Evolutionary conservation across 2,888 invertebrate genomes (phyloP).

Genomic region (Prosopocoilus inquinatus): DNA sequence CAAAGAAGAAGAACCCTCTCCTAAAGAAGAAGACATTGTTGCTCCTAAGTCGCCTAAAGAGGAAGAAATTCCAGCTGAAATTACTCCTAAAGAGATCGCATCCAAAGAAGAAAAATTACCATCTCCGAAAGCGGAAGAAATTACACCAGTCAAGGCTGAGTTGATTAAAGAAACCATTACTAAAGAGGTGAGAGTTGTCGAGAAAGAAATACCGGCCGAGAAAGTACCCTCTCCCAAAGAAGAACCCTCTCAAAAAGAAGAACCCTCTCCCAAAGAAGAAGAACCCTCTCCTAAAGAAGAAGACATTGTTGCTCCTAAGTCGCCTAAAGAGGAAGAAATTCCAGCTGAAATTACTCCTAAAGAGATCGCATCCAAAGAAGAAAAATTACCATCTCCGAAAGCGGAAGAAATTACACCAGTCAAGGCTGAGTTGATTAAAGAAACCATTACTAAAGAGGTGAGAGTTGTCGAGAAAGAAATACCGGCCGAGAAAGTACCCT

Average conservation of each 20-base stretch:
- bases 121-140: not conserved
- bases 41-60: too few species aligned
- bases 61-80: not conserved
- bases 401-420: not conserved
- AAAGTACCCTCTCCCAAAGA: too few species aligned
- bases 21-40: not conserved
- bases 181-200: too few species aligned
- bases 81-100: not conserved
- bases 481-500: not conserved
- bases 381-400: not conserved
- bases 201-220: too few species aligned
- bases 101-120: not conserved
- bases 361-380: not conserved
- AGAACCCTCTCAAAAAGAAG: too few species aligned
- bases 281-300: too few species aligned
- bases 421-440: not conserved
- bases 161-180: too few species aligned
- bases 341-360: too few species aligned
- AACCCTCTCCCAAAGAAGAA: too few species aligned
- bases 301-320: too few species aligned
- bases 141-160: not conserved
- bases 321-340: too few species aligned
- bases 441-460: not conserved
- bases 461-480: slow-evolving; percentile 3
- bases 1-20: not conserved